Percentiles rank a stretch among this genome's conserved stretches.
These are phyloP conservation scores for Pangasianodon gigas DNA, from an alignment of 2,113 vertebrate genomes.

Conservation along the genomic window DNA sequence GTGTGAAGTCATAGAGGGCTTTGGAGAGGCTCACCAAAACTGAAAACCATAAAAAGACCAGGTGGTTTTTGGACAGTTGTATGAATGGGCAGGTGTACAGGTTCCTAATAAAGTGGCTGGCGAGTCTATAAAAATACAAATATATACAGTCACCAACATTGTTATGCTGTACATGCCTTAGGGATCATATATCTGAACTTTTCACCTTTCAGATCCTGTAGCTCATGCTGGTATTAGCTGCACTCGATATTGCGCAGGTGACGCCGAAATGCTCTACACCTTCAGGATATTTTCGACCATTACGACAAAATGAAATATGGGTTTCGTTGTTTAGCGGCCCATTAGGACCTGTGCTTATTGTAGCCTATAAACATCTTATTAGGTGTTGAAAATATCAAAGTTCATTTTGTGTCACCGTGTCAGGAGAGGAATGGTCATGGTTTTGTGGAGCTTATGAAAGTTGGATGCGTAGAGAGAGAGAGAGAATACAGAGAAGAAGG, in stretches of 20 bases:
- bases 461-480: not conserved
- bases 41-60: too few relatives aligned
- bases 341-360: slow-evolving; percentile 32
- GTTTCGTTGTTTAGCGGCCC: slow-evolving; percentile 7
- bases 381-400: slow-evolving; percentile 43
- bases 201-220: not conserved
- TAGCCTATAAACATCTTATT: slow-evolving; percentile 28
- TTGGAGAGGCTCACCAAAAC: too few relatives aligned
- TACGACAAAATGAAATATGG: slow-evolving; percentile 26
- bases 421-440: slow-evolving; percentile 20
- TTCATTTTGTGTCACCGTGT: slow-evolving; percentile 25
- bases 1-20: not conserved
- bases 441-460: slow-evolving; percentile 17
- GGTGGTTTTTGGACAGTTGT: too few relatives aligned
- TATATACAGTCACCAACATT: too few relatives aligned
- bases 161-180: not conserved
- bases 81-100: too few relatives aligned
- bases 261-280: not conserved
- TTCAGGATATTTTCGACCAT: not conserved
- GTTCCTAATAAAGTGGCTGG: too few relatives aligned
- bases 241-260: not conserved
- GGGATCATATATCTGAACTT: not conserved
- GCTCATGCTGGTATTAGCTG: not conserved
- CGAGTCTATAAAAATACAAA: too few relatives aligned
- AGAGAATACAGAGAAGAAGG: too few relatives aligned